Base-by-base conservation (phyloP, 1,140 invertebrate genomes). In the Drosophila rhopaloa region DNA sequence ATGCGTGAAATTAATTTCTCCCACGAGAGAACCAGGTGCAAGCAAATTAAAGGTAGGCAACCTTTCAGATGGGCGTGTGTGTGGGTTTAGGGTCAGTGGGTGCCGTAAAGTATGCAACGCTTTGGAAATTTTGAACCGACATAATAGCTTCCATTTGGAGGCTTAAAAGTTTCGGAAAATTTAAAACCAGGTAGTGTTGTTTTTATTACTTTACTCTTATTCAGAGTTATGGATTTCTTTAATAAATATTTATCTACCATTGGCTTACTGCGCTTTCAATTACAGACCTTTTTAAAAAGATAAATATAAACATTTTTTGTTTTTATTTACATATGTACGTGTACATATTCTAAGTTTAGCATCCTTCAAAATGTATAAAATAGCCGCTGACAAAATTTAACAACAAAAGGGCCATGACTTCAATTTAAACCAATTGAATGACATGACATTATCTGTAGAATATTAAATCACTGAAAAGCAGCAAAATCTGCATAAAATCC, bases 1-100 rank as follows among this genome's bases (percentile, higher is more conserved):
- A 77, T 60, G 67, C 68, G 55, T 68, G 57, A 75, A 74, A 74
- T 63, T 75, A 54, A 63, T 62, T 63, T 75, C 71, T 50, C 72
- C 58, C 58, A 63, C 38, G 70, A 38, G 70, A 41, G 41, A 56
- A 41, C 43, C 41, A 41, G 43, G 35, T 57, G 53, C 65, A 48
- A 14, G 13, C 43, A 32, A 41, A 71, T 71, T 71, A 56, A 48
- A 74, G 68, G 50, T 54, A 46, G 37, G 58, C 63, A 38, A 24
- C 41, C 43, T 24, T 48, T 51, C 35, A 41, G 60, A 5, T 43
- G 27, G 10, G 11, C 19, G 16, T 32, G 35, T 32, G 9, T 48
- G 24, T 19, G 11, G 14, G 24, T 27, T 2, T 35, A 29, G 11
- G 35, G 16, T 66, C 24, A 16, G 32, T 8, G 16, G 0, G 29